Base-by-base conservation (phyloP, 2,113 vertebrate genomes). In the Syngnathoides biaculeatus region DNA sequence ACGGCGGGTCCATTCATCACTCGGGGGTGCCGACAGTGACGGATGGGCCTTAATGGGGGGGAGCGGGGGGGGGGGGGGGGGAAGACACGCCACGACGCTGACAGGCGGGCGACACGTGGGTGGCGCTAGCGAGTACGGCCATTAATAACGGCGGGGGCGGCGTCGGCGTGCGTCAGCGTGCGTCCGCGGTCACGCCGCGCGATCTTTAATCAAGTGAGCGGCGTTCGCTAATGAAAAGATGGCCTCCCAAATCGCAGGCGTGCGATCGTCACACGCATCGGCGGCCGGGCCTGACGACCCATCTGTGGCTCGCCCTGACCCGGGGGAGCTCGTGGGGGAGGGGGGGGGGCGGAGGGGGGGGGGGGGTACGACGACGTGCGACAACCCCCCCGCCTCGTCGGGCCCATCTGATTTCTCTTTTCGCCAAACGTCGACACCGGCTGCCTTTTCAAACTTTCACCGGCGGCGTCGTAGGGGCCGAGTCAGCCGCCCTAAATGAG, bases 41-140 rank as follows among this genome's bases (percentile, higher is more conserved):
- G 93, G 95, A 99, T 99, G 95, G 95, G 90, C 88, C 90, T 75
- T 86, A 90, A 93, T 57, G 24, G 55, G 55, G 24, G 55, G 14
- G 24, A n/a, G n/a, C 10, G 10, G n/a, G 52, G 22, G n/a, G 81
- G 4, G 94, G 93, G 90, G 88, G 92, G 82, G 92, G 92, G 89
- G n/a, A n/a, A n/a, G n/a, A n/a, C 90, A 92, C 79, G 94, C 30
- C 30, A 6, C 96, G 17, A 62, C 60, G 60, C 93, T 96, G 97
- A 98, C 97, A 98, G 96, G 95, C 94, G 96, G 96, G 96, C 95
- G 92, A 93, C 87, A 92, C 96, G 97, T 97, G 95, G 98, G 93
- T 87, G 90, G 94, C 48, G 48, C 48, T 22, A 95, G 93, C 95
- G 94, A 96, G 94, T 93, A 91, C 89, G 93, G 95, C 95, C 95